Evolutionary conservation across 2,797 vertebrate genomes (phyloP).

Genomic region (Rhabdomys pumilio): DNA sequence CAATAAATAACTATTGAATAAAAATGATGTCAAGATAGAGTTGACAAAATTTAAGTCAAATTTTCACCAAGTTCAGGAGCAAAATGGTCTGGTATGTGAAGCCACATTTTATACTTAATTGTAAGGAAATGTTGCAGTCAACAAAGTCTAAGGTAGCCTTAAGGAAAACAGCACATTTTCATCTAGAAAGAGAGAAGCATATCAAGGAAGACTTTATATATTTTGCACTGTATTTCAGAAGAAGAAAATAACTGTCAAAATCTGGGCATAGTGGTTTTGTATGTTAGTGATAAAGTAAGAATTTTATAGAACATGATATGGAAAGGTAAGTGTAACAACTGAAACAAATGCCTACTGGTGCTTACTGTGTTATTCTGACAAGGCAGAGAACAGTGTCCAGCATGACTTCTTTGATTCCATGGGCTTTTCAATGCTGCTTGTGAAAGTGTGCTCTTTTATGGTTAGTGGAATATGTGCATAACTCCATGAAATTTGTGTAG

Average conservation of each 20-base stretch:
- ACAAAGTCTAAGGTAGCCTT: not conserved
- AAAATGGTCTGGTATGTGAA: not conserved
- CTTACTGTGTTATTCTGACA: no score
- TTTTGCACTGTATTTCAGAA: not conserved
- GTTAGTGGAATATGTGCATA: not conserved
- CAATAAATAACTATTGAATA: not conserved
- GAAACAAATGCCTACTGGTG: not conserved
- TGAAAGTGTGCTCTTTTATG: not conserved
- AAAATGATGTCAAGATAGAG: not conserved
- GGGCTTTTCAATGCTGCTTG: not conserved
- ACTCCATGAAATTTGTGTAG: not conserved
- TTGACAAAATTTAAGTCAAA: not conserved
- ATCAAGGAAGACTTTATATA: not conserved
- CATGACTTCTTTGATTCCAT: not conserved
- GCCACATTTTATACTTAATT: not conserved
- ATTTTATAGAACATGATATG: not conserved
- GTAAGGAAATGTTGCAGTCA: not conserved
- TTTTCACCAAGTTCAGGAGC: not conserved
- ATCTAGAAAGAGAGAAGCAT: not conserved
- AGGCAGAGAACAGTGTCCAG: not conserved
- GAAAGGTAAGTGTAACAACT: not conserved
- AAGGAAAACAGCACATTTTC: not conserved
- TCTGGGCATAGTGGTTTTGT: not conserved
- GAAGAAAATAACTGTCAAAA: not conserved
- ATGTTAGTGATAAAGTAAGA: not conserved